These are phyloP conservation scores for Coilia nasus DNA, from an alignment of 2,797 vertebrate genomes.

Conservation along the genomic window DNA sequence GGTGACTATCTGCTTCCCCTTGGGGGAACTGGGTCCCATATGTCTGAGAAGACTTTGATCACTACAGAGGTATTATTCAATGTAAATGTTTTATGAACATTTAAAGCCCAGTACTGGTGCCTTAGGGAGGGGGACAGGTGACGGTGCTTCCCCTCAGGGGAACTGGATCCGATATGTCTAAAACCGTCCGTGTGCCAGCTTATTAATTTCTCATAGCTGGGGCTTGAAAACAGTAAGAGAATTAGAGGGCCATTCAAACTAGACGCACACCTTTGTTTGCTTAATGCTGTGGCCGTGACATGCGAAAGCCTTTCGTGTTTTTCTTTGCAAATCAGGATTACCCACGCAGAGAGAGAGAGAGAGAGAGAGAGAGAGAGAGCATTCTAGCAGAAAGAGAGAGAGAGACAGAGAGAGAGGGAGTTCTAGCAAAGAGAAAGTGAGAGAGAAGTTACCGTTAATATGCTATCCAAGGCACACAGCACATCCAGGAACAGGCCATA, in stretches of 20 bases:
- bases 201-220: slow-evolving; percentile 49
- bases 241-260: slow-evolving; percentile 39
- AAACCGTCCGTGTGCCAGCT: slow-evolving; percentile 43
- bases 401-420: no score
- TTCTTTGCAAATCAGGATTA: slow-evolving; percentile 57
- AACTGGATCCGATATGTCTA: not conserved
- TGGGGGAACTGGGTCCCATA: no score
- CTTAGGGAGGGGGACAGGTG: not conserved
- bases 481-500: not conserved
- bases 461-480: slow-evolving; percentile 26
- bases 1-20: no score
- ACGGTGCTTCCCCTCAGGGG: not conserved
- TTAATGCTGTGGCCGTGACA: slow-evolving; percentile 40
- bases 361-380: no score
- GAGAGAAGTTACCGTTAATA: slow-evolving; percentile 23
- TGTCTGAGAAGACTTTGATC: no score
- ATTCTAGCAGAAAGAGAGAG: no score
- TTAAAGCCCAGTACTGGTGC: not conserved
- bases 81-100: not conserved
- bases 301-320: slow-evolving; percentile 49
- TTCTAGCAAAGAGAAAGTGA: slow-evolving; percentile 24
- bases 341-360: slow-evolving; percentile 15
- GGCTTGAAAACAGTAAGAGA: slow-evolving; percentile 41
- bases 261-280: slow-evolving; percentile 57
- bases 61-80: not conserved